Percentiles rank a stretch among this genome's conserved stretches.
These are phyloP conservation scores for Cryptocheilus praepositus DNA, from an alignment of 2,888 invertebrate genomes.

Conservation along the genomic window DNA sequence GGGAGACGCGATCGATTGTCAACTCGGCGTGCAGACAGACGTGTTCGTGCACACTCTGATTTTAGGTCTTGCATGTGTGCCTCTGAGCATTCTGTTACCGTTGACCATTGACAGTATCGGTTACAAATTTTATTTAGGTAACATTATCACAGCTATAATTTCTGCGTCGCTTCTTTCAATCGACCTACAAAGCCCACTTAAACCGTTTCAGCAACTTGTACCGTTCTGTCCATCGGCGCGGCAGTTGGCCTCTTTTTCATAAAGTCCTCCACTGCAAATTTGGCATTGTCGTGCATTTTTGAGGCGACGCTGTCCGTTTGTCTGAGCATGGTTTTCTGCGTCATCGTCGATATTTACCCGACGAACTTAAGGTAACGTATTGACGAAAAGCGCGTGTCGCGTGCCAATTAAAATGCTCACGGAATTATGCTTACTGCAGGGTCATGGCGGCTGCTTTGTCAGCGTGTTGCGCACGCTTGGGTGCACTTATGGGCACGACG, in stretches of 20 bases:
- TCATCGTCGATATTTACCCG: slow-evolving; percentile 86
- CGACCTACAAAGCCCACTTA: background rate
- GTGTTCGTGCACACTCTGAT: slow-evolving; percentile 85
- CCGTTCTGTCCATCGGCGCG: slow-evolving; percentile 81
- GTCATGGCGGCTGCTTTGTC: slow-evolving; percentile 87
- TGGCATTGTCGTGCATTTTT: slow-evolving; percentile 84
- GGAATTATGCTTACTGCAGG: slow-evolving; percentile 73
- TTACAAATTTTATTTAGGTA: slow-evolving; percentile 86
- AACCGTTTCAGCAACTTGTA: slow-evolving; percentile 80
- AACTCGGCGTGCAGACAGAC: slow-evolving; percentile 79
- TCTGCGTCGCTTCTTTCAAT: background rate
- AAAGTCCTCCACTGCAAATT: slow-evolving; percentile 81
- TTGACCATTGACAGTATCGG: slow-evolving; percentile 85
- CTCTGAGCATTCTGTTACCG: slow-evolving; percentile 85
- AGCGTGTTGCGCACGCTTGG: slow-evolving; percentile 84
- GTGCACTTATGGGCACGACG: slow-evolving; percentile 84
- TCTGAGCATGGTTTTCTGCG: slow-evolving; percentile 85
- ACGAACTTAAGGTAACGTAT: slow-evolving; percentile 82
- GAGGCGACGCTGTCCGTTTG: slow-evolving; percentile 85
- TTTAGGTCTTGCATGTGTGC: slow-evolving; percentile 85
- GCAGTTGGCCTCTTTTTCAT: slow-evolving; percentile 85
- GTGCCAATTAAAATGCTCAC: too few species aligned
- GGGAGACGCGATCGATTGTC: slow-evolving; percentile 74
- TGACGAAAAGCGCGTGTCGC: background rate
- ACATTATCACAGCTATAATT: slow-evolving; percentile 44